Evolutionary conservation across 2,888 invertebrate genomes (phyloP).

Genomic region (Clusia tigrina): DNA sequence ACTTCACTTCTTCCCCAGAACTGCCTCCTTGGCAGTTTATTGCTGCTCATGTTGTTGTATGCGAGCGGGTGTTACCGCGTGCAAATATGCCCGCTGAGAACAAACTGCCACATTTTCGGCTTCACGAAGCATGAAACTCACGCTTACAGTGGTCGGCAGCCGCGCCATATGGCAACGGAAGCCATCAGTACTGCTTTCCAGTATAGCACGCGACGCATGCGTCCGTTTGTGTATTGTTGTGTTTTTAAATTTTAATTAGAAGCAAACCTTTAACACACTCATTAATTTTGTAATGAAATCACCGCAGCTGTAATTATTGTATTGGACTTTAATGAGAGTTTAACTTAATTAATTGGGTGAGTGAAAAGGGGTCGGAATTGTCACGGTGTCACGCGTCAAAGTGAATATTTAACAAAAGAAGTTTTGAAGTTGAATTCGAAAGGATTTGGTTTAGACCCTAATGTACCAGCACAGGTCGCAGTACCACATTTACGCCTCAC

Average conservation of each 20-base stretch:
- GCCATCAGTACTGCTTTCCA: neutral
- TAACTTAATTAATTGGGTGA: too few species aligned
- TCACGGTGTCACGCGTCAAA: too few species aligned
- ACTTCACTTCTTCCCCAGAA: neutral
- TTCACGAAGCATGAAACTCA: constrained; percentile 49
- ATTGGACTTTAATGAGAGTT: too few species aligned
- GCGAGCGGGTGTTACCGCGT: neutral
- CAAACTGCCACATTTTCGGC: constrained; percentile 39
- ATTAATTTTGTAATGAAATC: too few species aligned
- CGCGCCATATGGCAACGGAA: neutral
- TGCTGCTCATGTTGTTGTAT: neutral
- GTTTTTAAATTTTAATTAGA: neutral
- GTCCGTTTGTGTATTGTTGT: neutral
- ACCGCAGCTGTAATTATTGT: too few species aligned
- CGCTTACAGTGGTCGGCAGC: neutral
- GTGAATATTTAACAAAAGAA: too few species aligned
- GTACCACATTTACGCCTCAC: too few species aligned
- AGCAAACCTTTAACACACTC: neutral
- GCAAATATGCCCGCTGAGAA: neutral
- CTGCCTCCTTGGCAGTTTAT: neutral
- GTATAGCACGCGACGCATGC: constrained; percentile 1
- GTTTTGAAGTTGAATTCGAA: too few species aligned
- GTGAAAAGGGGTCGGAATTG: too few species aligned
- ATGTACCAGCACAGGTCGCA: too few species aligned
- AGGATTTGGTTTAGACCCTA: too few species aligned